These are phyloP conservation scores for Ceratitis capitata DNA, from an alignment of 1,140 invertebrate species.

Conservation along the genomic window DNA sequence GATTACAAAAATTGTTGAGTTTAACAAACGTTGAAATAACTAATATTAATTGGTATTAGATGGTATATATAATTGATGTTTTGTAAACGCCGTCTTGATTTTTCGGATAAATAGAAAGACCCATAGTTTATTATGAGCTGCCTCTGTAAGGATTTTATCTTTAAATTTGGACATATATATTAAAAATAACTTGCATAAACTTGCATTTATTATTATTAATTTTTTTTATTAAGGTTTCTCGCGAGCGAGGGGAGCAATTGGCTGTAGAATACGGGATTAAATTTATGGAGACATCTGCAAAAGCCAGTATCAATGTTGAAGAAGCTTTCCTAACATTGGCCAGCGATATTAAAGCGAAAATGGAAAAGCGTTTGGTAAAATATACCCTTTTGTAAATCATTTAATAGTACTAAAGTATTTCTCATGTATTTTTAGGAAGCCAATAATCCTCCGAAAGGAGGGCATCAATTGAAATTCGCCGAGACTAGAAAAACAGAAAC, in stretches of 20 bases:
- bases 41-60: too few species aligned
- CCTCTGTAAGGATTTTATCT: too few species aligned
- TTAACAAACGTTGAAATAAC: too few species aligned
- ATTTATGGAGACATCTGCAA: slow-evolving; percentile 94
- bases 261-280: slow-evolving; percentile 92
- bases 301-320: slow-evolving; percentile 90
- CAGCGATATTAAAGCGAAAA: slow-evolving; percentile 93
- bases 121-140: too few species aligned
- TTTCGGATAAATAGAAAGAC: too few species aligned
- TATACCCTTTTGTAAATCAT: slow-evolving; percentile 43
- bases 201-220: too few species aligned
- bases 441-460: slow-evolving; percentile 80
- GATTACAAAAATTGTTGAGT: too few species aligned
- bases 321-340: slow-evolving; percentile 93
- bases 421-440: slow-evolving; percentile 72
- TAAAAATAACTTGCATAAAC: too few species aligned
- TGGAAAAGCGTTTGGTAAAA: slow-evolving; percentile 93
- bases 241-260: slow-evolving; percentile 78
- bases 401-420: not conserved
- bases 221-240: slow-evolving; percentile 68
- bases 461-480: slow-evolving; percentile 74
- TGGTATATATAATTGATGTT: too few species aligned
- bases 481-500: slow-evolving; percentile 78
- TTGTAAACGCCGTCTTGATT: too few species aligned
- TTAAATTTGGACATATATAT: too few species aligned